Evolutionary conservation across 2,888 invertebrate species (phyloP).

Genomic region (Amphipoea oculea): DNA sequence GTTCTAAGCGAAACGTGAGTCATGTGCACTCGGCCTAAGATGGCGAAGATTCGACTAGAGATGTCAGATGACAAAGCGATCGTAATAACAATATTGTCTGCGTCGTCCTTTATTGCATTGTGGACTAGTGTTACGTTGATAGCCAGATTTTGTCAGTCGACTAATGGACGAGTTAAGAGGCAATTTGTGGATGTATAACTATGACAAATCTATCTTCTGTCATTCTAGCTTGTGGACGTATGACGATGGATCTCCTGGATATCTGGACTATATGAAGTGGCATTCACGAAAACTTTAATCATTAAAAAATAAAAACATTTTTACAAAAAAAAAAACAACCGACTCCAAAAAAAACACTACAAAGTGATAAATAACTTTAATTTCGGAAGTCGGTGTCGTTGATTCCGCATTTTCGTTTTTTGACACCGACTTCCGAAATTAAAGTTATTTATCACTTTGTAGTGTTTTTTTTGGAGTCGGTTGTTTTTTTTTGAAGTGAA

Average conservation of each 20-base stretch:
- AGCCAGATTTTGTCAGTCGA: background rate
- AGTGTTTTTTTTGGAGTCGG: too few relatives aligned
- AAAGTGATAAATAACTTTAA: too few relatives aligned
- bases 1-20: background rate
- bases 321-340: too few relatives aligned
- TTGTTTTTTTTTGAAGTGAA: too few relatives aligned
- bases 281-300: background rate
- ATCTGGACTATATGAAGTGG: background rate
- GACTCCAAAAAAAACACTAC: too few relatives aligned
- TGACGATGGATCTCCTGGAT: background rate
- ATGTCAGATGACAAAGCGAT: conserved; percentile 2
- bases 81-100: conserved; percentile 4
- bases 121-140: background rate
- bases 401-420: too few relatives aligned
- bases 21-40: conserved; percentile 1
- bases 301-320: too few relatives aligned
- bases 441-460: too few relatives aligned
- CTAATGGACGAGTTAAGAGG: background rate
- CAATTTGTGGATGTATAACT: background rate
- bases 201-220: background rate
- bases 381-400: too few relatives aligned
- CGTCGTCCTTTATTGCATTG: background rate
- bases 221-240: background rate
- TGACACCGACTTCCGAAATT: too few relatives aligned
- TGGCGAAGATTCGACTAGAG: conserved; percentile 9